These are phyloP conservation scores for Aptenodytes patagonicus DNA, from an alignment of 2,113 vertebrate genomes.

Conservation along the genomic window DNA sequence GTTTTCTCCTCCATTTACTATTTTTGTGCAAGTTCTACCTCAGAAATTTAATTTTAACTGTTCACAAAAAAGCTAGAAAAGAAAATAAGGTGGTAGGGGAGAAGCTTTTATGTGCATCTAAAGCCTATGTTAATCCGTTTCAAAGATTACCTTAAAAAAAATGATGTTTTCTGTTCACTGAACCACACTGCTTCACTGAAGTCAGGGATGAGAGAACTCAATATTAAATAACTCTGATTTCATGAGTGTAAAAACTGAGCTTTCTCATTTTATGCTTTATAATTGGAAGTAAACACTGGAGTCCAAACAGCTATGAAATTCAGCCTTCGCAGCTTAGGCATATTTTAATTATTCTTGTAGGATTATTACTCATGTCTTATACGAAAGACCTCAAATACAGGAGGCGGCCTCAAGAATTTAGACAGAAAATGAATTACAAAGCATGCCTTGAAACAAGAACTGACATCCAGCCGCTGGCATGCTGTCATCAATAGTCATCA, in stretches of 20 bases:
- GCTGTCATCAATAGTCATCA: background rate
- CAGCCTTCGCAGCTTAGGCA: background rate
- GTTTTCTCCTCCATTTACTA: background rate
- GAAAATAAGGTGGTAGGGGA: background rate
- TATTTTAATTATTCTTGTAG: background rate
- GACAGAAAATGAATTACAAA: background rate
- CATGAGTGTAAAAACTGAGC: slow-evolving; percentile 32
- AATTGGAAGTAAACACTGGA: background rate
- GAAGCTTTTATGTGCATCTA: background rate
- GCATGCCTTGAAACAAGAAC: background rate
- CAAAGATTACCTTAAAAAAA: slow-evolving; percentile 9
- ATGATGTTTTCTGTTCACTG: slow-evolving; percentile 1
- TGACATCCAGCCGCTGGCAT: background rate
- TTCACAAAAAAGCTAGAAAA: slow-evolving; percentile 3
- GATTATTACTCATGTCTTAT: background rate
- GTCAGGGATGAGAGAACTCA: slow-evolving; percentile 40
- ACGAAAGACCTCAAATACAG: background rate
- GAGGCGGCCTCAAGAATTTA: background rate
- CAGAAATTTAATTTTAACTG: slow-evolving; percentile 31
- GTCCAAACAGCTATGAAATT: background rate
- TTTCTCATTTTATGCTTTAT: slow-evolving; percentile 3
- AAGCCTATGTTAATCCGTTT: background rate
- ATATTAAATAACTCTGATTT: slow-evolving; percentile 51
- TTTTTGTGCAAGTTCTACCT: background rate
- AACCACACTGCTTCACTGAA: slow-evolving; percentile 28